Percentiles rank a stretch among this genome's conserved stretches.
Conservation (phyloP, 2,888 invertebrate genomes). For the Brenthis ino region DNA sequence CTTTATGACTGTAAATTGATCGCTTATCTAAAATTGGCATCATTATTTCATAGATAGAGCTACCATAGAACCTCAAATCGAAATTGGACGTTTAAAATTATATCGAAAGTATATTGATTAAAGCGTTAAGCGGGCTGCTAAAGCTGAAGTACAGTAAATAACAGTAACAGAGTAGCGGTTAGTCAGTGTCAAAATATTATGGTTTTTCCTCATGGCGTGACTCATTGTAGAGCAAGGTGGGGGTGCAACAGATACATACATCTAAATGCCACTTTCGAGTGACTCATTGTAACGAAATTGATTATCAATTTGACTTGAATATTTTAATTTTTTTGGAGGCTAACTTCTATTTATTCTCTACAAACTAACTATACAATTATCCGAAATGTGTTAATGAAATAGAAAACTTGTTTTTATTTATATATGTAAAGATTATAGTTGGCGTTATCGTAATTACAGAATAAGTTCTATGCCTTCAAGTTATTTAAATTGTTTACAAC, state of each 20-base stretch:
- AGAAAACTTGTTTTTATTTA: no score
- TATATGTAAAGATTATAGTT: no score
- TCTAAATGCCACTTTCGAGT: constrained; percentile 24
- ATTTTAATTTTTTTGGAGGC: not conserved
- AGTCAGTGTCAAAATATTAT: constrained; percentile 35
- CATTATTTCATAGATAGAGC: no score
- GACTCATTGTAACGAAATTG: constrained; percentile 20
- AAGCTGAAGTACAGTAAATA: constrained; percentile 31
- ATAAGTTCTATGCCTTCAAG: no score
- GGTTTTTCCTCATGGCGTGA: constrained; percentile 37
- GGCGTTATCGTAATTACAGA: no score
- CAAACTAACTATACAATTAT: no score
- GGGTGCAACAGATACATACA: constrained; percentile 26
- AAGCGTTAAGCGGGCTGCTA: not conserved
- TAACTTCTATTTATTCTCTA: constrained; percentile 2
- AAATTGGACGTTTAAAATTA: constrained; percentile 6
- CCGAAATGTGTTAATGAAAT: no score
- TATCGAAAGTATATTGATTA: constrained; percentile 7
- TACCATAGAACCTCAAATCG: constrained; percentile 1
- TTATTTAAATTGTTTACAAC: no score
- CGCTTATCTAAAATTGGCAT: no score
- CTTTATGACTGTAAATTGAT: not conserved
- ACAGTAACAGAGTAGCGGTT: constrained; percentile 34
- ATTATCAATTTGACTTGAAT: constrained; percentile 4
- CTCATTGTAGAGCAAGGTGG: constrained; percentile 29